A percentile compares a stretch with the other conserved stretches of the same genome.
These are phyloP conservation scores for Mergus octosetaceus DNA, from an alignment of 2,797 vertebrate genomes.

Conservation along the genomic window DNA sequence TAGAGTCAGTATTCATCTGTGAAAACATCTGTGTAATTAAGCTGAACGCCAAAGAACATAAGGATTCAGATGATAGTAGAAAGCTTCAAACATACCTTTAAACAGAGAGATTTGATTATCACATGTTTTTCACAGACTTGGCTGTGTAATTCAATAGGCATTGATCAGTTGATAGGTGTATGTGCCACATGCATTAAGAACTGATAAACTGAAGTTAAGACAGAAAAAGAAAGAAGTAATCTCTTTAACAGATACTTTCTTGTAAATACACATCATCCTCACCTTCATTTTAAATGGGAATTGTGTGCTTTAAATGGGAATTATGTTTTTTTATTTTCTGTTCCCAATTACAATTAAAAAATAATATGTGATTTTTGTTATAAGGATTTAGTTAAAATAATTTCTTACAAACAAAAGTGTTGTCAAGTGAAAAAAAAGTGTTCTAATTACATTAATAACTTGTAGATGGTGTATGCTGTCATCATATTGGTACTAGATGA, in stretches of 20 bases:
- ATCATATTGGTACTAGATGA: not conserved
- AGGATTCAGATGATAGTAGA: not conserved
- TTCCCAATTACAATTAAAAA: not conserved
- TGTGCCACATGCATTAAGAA: not conserved
- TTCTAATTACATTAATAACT: conserved; percentile 8
- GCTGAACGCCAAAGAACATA: not conserved
- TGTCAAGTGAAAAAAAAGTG: not conserved
- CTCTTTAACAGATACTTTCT: not conserved
- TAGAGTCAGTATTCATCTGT: conserved; percentile 16
- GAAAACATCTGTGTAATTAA: conserved; percentile 45
- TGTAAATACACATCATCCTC: not conserved
- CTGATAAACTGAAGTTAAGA: not conserved
- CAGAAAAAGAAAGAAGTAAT: not conserved
- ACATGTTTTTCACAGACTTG: not conserved
- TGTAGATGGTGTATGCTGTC: not conserved
- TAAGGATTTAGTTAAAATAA: not conserved
- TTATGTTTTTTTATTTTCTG: not conserved
- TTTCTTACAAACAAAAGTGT: not conserved
- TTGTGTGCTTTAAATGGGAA: not conserved
- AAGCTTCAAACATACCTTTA: not conserved
- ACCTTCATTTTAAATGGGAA: not conserved
- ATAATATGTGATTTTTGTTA: not conserved
- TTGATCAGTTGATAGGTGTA: not conserved
- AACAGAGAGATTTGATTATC: conserved; percentile 32
- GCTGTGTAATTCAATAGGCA: not conserved